Evolutionary conservation across 92 coral and sea anemone genomes (phyloP).

Genomic region (Epizoanthus illoricatus): DNA sequence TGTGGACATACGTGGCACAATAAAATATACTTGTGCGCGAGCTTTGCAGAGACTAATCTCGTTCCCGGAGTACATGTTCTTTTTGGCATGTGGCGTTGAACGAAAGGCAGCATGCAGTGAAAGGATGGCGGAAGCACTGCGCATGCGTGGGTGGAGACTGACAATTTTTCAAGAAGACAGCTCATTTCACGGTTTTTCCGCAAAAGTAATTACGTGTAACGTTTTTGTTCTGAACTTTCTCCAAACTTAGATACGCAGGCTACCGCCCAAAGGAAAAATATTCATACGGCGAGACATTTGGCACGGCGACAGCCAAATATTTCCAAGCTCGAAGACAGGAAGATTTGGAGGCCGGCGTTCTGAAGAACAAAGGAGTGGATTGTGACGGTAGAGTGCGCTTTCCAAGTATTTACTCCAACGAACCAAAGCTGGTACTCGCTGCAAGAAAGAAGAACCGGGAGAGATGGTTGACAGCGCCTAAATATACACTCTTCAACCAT

Average conservation of each 20-base stretch:
- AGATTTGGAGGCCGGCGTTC: constrained; percentile 42
- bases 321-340: constrained; percentile 68
- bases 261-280: constrained; percentile 72
- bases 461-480: constrained; percentile 58
- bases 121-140: no score
- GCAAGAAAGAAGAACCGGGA: constrained; percentile 69
- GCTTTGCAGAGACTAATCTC: no score
- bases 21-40: no score
- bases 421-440: constrained; percentile 72
- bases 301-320: constrained; percentile 75
- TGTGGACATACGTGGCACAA: no score
- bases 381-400: constrained; percentile 57
- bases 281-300: constrained; percentile 82
- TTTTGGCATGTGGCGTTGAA: no score
- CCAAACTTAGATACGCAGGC: constrained; percentile 70
- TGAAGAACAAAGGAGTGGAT: constrained; percentile 58
- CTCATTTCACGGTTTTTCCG: no score
- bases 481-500: constrained; percentile 58
- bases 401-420: constrained; percentile 71
- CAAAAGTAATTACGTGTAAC: no score
- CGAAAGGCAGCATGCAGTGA: no score
- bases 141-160: no score
- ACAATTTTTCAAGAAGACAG: no score
- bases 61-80: no score
- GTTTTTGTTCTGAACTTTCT: no score